Evolutionary conservation across 2,888 invertebrate genomes (phyloP).

Genomic region (Zelleria hepariella): DNA sequence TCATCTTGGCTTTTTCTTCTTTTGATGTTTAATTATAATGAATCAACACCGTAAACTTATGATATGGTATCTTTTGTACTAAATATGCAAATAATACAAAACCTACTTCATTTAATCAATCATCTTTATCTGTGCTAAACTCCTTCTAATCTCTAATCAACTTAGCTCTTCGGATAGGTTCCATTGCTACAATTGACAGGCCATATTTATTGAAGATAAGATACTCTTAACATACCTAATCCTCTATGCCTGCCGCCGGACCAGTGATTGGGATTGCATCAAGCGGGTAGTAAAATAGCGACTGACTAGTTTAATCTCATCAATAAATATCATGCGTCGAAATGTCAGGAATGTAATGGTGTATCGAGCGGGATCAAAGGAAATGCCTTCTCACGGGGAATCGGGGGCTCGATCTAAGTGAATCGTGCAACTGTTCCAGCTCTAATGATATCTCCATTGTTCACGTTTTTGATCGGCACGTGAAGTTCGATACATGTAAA

Average conservation of each 20-base stretch:
- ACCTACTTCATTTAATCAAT: no score
- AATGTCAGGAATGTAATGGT: constrained; percentile 10
- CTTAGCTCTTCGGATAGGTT: not conserved
- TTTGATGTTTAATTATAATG: no score
- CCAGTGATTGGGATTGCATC: not conserved
- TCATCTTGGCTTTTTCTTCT: no score
- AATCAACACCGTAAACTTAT: no score
- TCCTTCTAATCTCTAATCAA: not conserved
- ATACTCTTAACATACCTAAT: no score
- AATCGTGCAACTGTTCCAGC: constrained; percentile 49
- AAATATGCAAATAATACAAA: no score
- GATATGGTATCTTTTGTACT: no score
- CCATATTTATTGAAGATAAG: not conserved
- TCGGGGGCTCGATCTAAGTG: constrained; percentile 38
- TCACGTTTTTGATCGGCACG: constrained; percentile 57
- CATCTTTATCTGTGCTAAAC: not conserved
- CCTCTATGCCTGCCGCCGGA: not conserved
- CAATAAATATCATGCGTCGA: constrained; percentile 22
- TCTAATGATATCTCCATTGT: constrained; percentile 62
- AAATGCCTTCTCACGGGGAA: constrained; percentile 33
- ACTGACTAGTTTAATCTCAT: constrained; percentile 30
- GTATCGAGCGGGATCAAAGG: constrained; percentile 34
- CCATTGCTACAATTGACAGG: not conserved
- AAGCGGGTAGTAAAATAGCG: constrained; percentile 1
- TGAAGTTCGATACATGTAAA: constrained; percentile 1